phyloP scores from a whole-genome alignment of 2,888 invertebrate species.

The Pedicia rivosa region DNA sequence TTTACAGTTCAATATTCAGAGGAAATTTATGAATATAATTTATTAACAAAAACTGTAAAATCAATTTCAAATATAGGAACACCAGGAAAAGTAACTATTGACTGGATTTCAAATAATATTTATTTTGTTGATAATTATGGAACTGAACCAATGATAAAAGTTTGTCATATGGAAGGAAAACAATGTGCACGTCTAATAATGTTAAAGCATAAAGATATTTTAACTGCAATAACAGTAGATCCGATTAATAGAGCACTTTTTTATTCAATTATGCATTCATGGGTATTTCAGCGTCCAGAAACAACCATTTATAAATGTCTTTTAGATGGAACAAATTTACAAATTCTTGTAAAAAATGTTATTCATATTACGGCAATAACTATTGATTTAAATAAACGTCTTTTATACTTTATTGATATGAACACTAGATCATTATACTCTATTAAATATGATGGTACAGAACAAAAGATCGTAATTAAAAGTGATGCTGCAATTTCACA shows the following conservation, averaged over 20 bases:
- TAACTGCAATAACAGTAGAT: constrained; percentile 47
- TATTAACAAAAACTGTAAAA: constrained; percentile 24
- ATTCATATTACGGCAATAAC: constrained; percentile 31
- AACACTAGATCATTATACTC: constrained; percentile 35
- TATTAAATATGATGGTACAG: constrained; percentile 32
- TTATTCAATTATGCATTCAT: constrained; percentile 34
- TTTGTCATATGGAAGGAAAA: constrained; percentile 38
- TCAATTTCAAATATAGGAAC: constrained; percentile 31
- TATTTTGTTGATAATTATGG: constrained; percentile 42
- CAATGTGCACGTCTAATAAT: constrained; percentile 39
- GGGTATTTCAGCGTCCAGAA: constrained; percentile 29
- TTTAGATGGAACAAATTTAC: constrained; percentile 35
- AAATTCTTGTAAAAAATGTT: constrained; percentile 27
- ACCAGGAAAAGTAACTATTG: constrained; percentile 44
- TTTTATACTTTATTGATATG: constrained; percentile 63
- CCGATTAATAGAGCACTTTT: constrained; percentile 40
- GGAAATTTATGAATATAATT: constrained; percentile 27
- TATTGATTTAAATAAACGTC: constrained; percentile 37
- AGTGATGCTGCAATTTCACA: constrained; percentile 32
- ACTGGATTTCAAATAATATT: constrained; percentile 58
- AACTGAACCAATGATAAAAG: constrained; percentile 28
- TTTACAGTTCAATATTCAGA: constrained; percentile 32
- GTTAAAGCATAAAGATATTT: constrained; percentile 33
- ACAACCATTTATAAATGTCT: constrained; percentile 36
- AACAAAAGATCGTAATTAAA: constrained; percentile 31